Evolutionary conservation across 2,888 invertebrate species (phyloP).

Genomic region (Zhuqinia jingwanae): DNA sequence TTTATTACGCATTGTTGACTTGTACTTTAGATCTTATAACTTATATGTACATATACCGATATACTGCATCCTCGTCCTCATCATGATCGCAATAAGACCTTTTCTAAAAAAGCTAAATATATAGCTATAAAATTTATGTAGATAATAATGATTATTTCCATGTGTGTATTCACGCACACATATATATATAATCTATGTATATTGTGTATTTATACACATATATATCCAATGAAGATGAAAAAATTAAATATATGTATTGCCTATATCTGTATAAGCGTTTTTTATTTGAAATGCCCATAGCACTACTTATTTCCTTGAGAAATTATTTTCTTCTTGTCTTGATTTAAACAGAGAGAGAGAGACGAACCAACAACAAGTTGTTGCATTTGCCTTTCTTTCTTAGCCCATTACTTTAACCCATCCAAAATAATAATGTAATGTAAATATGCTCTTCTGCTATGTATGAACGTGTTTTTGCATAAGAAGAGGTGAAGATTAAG

Average conservation of each 20-base stretch:
- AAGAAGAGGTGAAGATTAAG: conserved; percentile 69
- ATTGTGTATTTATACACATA: too few relatives aligned
- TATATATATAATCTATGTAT: conserved; percentile 45
- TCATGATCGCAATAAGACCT: conserved; percentile 33
- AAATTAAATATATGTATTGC: too few relatives aligned
- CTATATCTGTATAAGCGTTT: conserved; percentile 20
- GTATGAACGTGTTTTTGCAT: conserved; percentile 68
- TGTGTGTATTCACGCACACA: background rate
- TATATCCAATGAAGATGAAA: too few relatives aligned
- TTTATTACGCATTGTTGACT: conserved; percentile 57
- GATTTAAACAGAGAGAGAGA: too few relatives aligned
- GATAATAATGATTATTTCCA: background rate
- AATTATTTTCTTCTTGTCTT: conserved; percentile 8
- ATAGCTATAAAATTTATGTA: conserved; percentile 30
- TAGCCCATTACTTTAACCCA: background rate
- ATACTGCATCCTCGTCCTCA: conserved; percentile 40
- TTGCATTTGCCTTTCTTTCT: conserved; percentile 55
- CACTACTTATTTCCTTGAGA: too few relatives aligned
- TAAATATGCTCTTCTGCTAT: background rate
- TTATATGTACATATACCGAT: background rate
- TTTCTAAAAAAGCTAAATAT: conserved; percentile 30
- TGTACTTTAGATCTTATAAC: background rate
- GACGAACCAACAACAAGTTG: too few relatives aligned
- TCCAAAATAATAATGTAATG: background rate
- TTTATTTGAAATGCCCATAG: too few relatives aligned